These are phyloP conservation scores for Volucella inanis DNA, from an alignment of 2,888 invertebrate species.

Conservation along the genomic window DNA sequence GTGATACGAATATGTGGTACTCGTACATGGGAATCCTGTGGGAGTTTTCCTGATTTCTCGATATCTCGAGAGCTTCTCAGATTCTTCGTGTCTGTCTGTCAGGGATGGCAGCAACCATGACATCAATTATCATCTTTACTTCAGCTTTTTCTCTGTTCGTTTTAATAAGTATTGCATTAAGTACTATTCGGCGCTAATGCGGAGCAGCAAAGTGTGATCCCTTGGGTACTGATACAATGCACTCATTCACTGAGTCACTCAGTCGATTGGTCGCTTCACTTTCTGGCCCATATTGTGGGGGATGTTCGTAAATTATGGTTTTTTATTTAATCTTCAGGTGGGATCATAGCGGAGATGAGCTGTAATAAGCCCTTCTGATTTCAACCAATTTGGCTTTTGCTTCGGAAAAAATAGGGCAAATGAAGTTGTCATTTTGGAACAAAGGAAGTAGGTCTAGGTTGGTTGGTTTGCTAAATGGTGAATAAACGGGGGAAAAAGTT, in stretches of 20 bases:
- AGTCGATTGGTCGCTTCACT: constrained; percentile 27
- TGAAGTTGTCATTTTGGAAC: neutral
- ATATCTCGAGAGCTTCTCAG: no score
- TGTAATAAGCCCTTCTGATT: constrained; percentile 40
- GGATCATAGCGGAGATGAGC: constrained; percentile 6
- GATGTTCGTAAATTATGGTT: constrained; percentile 51
- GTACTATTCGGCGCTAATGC: constrained; percentile 5
- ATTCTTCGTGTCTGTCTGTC: no score
- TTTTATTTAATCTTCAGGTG: constrained; percentile 56
- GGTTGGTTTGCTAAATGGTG: no score
- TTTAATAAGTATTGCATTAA: constrained; percentile 53
- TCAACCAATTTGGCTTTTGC: neutral
- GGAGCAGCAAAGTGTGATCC: neutral
- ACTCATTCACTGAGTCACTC: constrained; percentile 18
- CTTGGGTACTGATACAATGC: neutral
- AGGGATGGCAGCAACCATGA: constrained; percentile 15
- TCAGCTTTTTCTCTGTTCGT: neutral
- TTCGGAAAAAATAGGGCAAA: neutral
- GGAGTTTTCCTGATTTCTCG: constrained; percentile 33
- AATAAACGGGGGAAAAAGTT: no score
- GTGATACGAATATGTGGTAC: neutral
- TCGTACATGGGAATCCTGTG: constrained; percentile 13
- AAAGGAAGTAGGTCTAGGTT: neutral
- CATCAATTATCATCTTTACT: constrained; percentile 55
- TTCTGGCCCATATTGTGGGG: no score